Evolutionary conservation across 2,797 vertebrate genomes (phyloP), one percentile per base, ranked within the genome.

Genomic region (Pseudopleuronectes americanus): DNA sequence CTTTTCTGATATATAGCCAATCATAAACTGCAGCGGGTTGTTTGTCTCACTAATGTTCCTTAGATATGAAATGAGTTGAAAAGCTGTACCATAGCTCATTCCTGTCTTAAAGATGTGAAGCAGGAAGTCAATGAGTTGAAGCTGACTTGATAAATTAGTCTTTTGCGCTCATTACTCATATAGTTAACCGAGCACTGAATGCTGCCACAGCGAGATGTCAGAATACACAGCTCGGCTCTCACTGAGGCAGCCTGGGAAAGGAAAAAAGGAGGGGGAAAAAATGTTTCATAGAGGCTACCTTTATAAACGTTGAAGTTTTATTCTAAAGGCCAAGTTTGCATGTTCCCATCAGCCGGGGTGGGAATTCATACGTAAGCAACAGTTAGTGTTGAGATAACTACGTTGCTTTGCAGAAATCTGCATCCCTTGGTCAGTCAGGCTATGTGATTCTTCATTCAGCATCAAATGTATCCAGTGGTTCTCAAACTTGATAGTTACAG

Each of bases 111-210:
- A 58, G 69, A 58, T 23, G 21, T 62, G 61, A 61, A 61, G 55
- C 52, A 57, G 45, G 38, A 73, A 77, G 59, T 80, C 78, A 76
- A 52, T 80, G 56, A 68, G 60, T 64, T 76, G 64, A 72, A 45
- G 49, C 55, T 76, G 64, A 76, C 68, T 76, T 80, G 60, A 76
- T 80, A 45, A 76, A 80, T 65, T 60, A 31, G 52, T 64, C 68
- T 52, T 58, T 49, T 61, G 60, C 48, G 68, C 49, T 68, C 57
- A 59, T 73, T 65, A 69, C 52, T 75, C 71, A 78, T 69, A 24
- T 36, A 54, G 60, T 69, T 64, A 84, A 69, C 64, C 56, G 69
- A 65, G 59, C 62, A 71, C 51, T 49, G 68, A 75, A 47, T 9
- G 12, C 55, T 56, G 65, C 52, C 67, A 63, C 56, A 58, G 54